Percentiles rank a stretch among this genome's conserved stretches.
phyloP scores from a whole-genome alignment of 2,113 vertebrate species.

The Pithys albifrons region DNA sequence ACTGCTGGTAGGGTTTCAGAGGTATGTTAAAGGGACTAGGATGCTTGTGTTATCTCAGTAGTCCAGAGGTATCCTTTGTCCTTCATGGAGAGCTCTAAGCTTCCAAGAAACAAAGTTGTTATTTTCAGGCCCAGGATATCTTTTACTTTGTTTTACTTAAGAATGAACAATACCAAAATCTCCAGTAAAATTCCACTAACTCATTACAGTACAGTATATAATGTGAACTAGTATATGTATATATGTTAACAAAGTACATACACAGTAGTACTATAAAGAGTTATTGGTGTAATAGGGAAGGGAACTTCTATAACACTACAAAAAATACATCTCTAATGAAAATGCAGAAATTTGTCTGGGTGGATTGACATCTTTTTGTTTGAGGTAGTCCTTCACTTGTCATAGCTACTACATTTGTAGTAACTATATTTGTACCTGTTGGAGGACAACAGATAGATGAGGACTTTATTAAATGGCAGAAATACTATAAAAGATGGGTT shows the following conservation, averaged over 20 bases:
- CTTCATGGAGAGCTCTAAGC: background rate
- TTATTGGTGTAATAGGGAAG: background rate
- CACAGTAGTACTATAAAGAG: background rate
- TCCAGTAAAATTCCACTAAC: background rate
- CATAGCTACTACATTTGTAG: background rate
- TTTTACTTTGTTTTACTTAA: background rate
- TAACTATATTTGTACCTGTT: background rate
- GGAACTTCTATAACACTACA: background rate
- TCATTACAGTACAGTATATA: background rate
- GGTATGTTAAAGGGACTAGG: background rate
- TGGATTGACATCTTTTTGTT: background rate
- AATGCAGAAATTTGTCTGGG: background rate
- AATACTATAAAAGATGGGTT: too few species aligned
- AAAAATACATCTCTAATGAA: background rate
- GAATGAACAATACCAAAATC: background rate
- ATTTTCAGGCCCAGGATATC: background rate
- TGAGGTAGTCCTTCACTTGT: background rate
- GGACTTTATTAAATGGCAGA: too few species aligned
- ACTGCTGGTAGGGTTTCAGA: background rate
- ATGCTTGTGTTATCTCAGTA: background rate
- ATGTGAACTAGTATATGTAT: background rate
- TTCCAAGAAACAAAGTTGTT: background rate
- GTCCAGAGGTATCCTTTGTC: background rate
- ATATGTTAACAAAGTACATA: background rate
- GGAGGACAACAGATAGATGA: too few species aligned